A percentile compares a stretch with the other conserved stretches of the same genome.
phyloP scores from a whole-genome alignment of 1,140 invertebrate species.

The Drosophila yakuba region DNA sequence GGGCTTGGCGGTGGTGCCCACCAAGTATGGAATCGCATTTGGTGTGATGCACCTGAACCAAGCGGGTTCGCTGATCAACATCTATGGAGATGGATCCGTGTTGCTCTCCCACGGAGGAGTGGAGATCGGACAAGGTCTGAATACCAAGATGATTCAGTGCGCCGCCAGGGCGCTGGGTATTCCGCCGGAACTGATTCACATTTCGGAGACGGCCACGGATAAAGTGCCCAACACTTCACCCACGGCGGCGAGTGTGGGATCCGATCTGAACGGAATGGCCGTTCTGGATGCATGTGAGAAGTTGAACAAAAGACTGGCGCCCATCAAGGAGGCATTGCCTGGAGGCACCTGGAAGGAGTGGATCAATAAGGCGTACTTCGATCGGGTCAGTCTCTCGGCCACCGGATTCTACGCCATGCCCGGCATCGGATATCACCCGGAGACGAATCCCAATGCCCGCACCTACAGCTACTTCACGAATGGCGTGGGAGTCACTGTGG shows the following conservation, averaged over 20 bases:
- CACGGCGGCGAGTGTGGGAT: slow-evolving; percentile 95
- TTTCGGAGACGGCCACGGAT: slow-evolving; percentile 95
- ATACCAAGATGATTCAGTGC: slow-evolving; percentile 98
- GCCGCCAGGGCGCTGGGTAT: slow-evolving; percentile 91
- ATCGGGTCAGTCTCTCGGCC: slow-evolving; percentile 92
- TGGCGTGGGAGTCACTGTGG: slow-evolving; percentile 91
- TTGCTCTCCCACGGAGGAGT: slow-evolving; percentile 95
- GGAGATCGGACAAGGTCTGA: slow-evolving; percentile 98
- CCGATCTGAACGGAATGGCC: slow-evolving; percentile 98
- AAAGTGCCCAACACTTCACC: slow-evolving; percentile 97
- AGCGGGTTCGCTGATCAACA: slow-evolving; percentile 93
- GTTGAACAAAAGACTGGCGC: slow-evolving; percentile 91
- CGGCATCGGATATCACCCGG: slow-evolving; percentile 90
- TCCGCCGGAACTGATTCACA: slow-evolving; percentile 92
- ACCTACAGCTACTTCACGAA: slow-evolving; percentile 93
- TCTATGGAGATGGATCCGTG: slow-evolving; percentile 97
- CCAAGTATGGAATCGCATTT: slow-evolving; percentile 96
- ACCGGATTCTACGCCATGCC: slow-evolving; percentile 95
- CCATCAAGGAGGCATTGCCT: slow-evolving; percentile 91
- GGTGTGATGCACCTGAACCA: slow-evolving; percentile 93
- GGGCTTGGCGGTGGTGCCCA: slow-evolving; percentile 94
- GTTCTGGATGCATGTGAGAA: slow-evolving; percentile 93
- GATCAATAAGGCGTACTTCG: slow-evolving; percentile 92
- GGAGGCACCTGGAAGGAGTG: slow-evolving; percentile 94
- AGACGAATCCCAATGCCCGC: slow-evolving; percentile 88